Percentiles rank a stretch among this genome's conserved stretches.
phyloP scores from a whole-genome alignment of 2,888 invertebrate species.

The Eupithecia pulchellata region DNA sequence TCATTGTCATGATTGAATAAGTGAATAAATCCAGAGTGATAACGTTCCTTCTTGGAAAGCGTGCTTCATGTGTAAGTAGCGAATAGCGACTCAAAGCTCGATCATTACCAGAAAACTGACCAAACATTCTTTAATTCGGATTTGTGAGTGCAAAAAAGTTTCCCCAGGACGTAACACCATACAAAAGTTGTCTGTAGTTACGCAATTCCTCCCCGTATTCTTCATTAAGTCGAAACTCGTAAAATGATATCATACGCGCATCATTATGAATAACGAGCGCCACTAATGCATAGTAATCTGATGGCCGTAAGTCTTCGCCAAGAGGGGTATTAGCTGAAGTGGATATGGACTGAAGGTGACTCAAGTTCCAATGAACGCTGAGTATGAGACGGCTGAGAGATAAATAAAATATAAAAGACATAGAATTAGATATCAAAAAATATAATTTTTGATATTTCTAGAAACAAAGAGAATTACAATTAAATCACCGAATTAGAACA shows the following conservation, averaged over 20 bases:
- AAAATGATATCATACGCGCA: constrained; percentile 60
- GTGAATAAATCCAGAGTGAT: too few species aligned
- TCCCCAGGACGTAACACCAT: constrained; percentile 24
- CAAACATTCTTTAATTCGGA: too few species aligned
- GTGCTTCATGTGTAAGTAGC: too few species aligned
- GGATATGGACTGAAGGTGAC: background rate
- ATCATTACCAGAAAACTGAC: too few species aligned
- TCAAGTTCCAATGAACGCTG: background rate
- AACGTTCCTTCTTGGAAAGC: too few species aligned
- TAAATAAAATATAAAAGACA: background rate
- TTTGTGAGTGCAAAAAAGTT: background rate
- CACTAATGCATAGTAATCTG: constrained; percentile 60
- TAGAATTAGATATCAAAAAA: background rate
- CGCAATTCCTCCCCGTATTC: constrained; percentile 39
- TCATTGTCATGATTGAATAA: too few species aligned
- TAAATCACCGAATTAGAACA: too few species aligned
- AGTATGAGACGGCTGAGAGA: background rate
- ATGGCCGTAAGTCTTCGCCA: constrained; percentile 39
- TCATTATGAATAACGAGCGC: constrained; percentile 59
- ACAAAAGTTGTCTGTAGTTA: constrained; percentile 24
- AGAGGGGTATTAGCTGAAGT: constrained; percentile 17
- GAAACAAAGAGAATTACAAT: too few species aligned
- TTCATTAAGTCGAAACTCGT: constrained; percentile 53
- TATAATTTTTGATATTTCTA: too few species aligned
- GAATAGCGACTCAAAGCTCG: too few species aligned